Evolutionary conservation across 1,140 invertebrate species (phyloP).

Genomic region (Drosophila azteca): DNA sequence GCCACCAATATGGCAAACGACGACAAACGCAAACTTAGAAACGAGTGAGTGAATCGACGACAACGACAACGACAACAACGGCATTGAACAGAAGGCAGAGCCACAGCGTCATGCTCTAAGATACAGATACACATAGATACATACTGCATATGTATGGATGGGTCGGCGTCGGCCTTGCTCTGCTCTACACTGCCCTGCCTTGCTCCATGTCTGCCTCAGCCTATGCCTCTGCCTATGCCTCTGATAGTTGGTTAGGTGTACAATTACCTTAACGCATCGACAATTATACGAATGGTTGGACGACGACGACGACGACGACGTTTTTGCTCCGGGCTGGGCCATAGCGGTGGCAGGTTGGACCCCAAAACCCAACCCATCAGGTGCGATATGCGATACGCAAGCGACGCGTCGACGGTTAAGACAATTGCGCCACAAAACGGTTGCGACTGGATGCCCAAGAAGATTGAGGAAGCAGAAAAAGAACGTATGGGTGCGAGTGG

Average conservation of each 20-base stretch:
- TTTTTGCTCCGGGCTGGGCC: background rate
- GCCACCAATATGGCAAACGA: constrained; percentile 78
- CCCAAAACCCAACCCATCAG: constrained; percentile 55
- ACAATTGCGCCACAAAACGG: constrained; percentile 74
- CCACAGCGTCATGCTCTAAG: constrained; percentile 16
- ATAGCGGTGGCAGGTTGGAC: background rate
- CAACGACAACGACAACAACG: constrained; percentile 36
- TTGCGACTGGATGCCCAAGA: constrained; percentile 77
- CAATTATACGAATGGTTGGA: constrained; percentile 83
- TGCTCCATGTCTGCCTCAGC: no score
- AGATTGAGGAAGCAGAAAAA: constrained; percentile 45
- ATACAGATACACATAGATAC: constrained; percentile 43
- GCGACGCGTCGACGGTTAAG: constrained; percentile 53
- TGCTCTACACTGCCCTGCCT: background rate
- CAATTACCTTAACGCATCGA: constrained; percentile 84
- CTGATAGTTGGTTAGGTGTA: constrained; percentile 64
- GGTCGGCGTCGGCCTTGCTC: constrained; percentile 59
- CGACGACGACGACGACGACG: background rate
- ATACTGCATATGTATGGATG: background rate
- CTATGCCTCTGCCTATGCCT: background rate
- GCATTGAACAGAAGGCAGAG: constrained; percentile 66
- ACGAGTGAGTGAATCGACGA: constrained; percentile 68
- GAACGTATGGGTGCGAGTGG: background rate
- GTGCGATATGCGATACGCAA: constrained; percentile 83
- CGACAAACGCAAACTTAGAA: constrained; percentile 75